Evolutionary conservation across 2,797 vertebrate genomes (phyloP), one percentile per base, ranked within the genome.

Genomic region (Mustela erminea): DNA sequence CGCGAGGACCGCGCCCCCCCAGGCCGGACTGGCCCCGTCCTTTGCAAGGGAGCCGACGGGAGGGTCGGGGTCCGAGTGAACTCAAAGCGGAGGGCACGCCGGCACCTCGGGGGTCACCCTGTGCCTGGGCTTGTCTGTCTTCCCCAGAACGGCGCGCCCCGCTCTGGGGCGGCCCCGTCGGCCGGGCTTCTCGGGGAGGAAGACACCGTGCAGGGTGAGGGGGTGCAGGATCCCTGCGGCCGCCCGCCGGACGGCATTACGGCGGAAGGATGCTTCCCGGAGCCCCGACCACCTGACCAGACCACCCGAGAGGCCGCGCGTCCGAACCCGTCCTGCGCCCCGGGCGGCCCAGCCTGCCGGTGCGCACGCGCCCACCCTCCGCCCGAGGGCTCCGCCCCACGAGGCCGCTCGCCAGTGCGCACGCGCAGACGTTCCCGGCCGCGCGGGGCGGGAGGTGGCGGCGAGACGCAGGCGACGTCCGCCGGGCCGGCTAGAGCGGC

Each of bases 401-500:
- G 8, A 1, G 14, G n/a, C 58, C 11, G 32, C 4, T 15, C 5
- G 0, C 66, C 60, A 64, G 25, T 77, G 88, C 93, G 95, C 97
- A 90, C 17, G 96, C 94, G 68, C 80, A 0, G 10, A 10, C 20
- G 0, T 7, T 25, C 1, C 10, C 7, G 0, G 6, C 17, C n/a
- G 4, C 0, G 4, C 3, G 2, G 38, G 13, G 66, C 3, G 0
- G 18, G 17, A 7, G 20, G 29, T 0, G 21, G 32, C 77, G 78
- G 17, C 14, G 89, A 93, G 94, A 72, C 1, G 54, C 3, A 2
- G 21, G 75, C 9, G 14, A 12, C 0, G 64, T 77, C 74, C 72
- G 4, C 97, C 97, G 0, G 62, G 86, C 25, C 4, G 85, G 91
- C 97, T 97, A 97, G 98, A 98, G 93, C 64, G 94, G 86, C 88